phyloP scores from a whole-genome alignment of 2,888 invertebrate genomes.

The Plebejus argus region DNA sequence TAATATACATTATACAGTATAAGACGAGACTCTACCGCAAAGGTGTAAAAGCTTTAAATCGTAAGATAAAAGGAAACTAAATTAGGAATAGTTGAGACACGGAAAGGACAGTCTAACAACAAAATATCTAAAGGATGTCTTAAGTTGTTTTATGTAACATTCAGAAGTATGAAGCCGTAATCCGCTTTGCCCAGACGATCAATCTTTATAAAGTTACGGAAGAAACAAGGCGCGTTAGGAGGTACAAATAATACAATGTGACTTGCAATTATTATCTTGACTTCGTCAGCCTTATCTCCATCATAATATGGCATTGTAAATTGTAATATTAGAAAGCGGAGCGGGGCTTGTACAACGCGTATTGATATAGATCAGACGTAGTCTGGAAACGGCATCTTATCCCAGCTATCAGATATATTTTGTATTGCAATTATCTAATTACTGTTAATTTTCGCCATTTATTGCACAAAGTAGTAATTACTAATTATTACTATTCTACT shows the following conservation, averaged over 20 bases:
- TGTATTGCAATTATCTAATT: constrained; percentile 21
- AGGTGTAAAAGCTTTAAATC: too few relatives aligned
- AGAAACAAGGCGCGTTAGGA: constrained; percentile 5
- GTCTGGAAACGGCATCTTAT: constrained; percentile 10
- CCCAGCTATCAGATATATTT: constrained; percentile 6
- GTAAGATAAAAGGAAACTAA: background rate
- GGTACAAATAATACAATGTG: background rate
- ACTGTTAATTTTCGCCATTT: background rate
- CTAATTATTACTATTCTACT: background rate
- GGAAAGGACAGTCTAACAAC: background rate
- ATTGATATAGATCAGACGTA: background rate
- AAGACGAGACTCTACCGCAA: background rate
- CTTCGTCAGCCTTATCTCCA: constrained; percentile 10
- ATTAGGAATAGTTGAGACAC: background rate
- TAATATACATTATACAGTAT: background rate
- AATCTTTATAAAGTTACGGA: constrained; percentile 19
- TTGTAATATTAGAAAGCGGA: constrained; percentile 27
- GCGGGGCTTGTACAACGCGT: background rate
- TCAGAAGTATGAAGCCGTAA: constrained; percentile 7
- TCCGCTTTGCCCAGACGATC: background rate
- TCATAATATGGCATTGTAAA: constrained; percentile 19
- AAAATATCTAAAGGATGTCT: background rate
- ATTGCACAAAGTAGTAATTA: background rate
- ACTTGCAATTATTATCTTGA: constrained; percentile 21
- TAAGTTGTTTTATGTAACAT: background rate